Base-by-base conservation (phyloP, 2,888 invertebrate species). In the Morpho deidamia region DNA sequence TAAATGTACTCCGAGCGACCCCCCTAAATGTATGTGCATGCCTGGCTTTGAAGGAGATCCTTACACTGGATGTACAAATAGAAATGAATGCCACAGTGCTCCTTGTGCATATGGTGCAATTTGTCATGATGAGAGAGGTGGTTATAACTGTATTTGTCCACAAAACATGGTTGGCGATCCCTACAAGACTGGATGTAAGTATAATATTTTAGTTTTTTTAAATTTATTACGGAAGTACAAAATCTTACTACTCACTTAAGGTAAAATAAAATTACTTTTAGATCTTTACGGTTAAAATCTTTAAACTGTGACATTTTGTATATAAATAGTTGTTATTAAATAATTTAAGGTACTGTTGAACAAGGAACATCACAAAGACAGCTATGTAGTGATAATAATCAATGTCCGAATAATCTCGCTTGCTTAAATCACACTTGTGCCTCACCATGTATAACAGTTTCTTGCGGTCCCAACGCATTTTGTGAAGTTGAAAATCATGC, bases 101-200 rank as follows among this genome's bases (percentile, higher is more conserved):
- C 96, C 97, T 0, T 97, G 97, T 74, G 96, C 94, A 8, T 94
- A 95, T 69, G 96, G 95, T n/a, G 96, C 97, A 5, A 94, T 95
- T 68, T 97, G 97, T 70, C 91, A 97, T 44, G 97, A 97, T 73
- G 92, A 94, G 72, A 94, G 95, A 73, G 97, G 97, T 12, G 95
- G 95, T 43, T 96, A 94, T 74, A 93, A 94, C 70, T 97, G 97
- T 76, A 92, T 94, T 49, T 97, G 96, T 74, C 96, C 96, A 0
- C 92, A 92, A 63, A 95, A 95, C 62, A 94, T 94, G 86, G 91
- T 92, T 3, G 97, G 97, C 7, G 96, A 97, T 87, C 93, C 97
- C 1, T 97, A 96, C 71, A 95, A 94, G 78, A 91, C 91, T 40
- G 96, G 96, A 61, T 97, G 97, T 90, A 90, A 92, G 88, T 89